Evolutionary conservation across 23 tunicate species (phyloP).

Genomic region (Trididemnum miniatum): DNA sequence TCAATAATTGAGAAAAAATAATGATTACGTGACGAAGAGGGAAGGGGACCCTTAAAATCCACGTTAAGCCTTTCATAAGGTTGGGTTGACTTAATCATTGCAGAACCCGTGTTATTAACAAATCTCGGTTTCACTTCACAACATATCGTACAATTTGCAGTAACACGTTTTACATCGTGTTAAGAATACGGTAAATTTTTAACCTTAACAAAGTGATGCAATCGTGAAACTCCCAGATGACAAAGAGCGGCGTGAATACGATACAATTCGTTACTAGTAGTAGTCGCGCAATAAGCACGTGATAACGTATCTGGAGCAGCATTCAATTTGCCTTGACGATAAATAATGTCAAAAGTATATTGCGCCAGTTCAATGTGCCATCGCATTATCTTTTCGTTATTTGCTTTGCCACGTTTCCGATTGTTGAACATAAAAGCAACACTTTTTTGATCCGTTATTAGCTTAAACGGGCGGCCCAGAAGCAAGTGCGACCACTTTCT

Average conservation of each 20-base stretch:
- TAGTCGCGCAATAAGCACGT: not conserved
- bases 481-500: not conserved
- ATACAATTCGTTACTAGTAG: too few relatives aligned
- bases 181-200: not conserved
- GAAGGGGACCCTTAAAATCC: too few relatives aligned
- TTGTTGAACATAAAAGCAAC: slow-evolving; percentile 5
- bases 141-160: not conserved
- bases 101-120: too few relatives aligned
- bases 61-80: too few relatives aligned
- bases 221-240: not conserved
- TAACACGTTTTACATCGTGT: not conserved
- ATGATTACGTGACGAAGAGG: too few relatives aligned
- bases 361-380: not conserved
- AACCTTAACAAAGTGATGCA: not conserved
- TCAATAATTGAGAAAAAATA: too few relatives aligned
- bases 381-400: slow-evolving; percentile 1
- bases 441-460: slow-evolving; percentile 8
- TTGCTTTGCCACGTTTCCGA: not conserved
- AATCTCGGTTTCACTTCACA: not conserved
- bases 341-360: too few relatives aligned
- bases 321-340: not conserved
- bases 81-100: too few relatives aligned
- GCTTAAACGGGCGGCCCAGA: not conserved
- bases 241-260: not conserved
- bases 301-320: not conserved